Evolutionary conservation across 2,113 vertebrate species (phyloP).

Genomic region (Galeopterus variegatus): DNA sequence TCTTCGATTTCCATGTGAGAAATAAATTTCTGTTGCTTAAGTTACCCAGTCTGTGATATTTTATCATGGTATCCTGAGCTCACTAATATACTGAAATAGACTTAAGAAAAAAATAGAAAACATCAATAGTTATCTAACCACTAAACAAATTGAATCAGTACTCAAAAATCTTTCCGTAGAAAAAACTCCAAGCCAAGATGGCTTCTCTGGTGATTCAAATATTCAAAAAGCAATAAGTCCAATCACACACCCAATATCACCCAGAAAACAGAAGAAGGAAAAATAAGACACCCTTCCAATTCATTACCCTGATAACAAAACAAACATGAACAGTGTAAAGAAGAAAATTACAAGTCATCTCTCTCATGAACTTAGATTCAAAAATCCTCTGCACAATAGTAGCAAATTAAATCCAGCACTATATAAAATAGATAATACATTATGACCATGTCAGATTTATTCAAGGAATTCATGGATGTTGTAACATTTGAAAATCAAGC

Average conservation of each 20-base stretch:
- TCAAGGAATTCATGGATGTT: background rate
- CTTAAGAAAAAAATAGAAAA: conserved; percentile 7
- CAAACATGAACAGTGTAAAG: background rate
- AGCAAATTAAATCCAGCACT: background rate
- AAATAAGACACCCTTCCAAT: background rate
- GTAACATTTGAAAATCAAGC: background rate
- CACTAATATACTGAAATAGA: background rate
- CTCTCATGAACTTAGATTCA: background rate
- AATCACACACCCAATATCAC: background rate
- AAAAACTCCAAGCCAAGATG: background rate
- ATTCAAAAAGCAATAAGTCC: background rate
- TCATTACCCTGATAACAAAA: background rate
- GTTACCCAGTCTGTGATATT: background rate
- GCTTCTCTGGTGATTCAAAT: background rate
- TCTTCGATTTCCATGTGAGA: background rate
- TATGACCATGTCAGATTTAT: background rate
- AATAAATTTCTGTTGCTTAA: background rate
- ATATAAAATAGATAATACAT: background rate
- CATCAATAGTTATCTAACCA: background rate
- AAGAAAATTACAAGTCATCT: background rate
- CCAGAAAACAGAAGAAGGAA: background rate
- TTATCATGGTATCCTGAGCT: background rate
- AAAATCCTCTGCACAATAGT: background rate
- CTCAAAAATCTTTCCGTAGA: conserved; percentile 47
- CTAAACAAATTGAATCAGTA: background rate